Evolutionary conservation across 2,888 invertebrate genomes (phyloP).

Genomic region (Cataglyphis cursor): DNA sequence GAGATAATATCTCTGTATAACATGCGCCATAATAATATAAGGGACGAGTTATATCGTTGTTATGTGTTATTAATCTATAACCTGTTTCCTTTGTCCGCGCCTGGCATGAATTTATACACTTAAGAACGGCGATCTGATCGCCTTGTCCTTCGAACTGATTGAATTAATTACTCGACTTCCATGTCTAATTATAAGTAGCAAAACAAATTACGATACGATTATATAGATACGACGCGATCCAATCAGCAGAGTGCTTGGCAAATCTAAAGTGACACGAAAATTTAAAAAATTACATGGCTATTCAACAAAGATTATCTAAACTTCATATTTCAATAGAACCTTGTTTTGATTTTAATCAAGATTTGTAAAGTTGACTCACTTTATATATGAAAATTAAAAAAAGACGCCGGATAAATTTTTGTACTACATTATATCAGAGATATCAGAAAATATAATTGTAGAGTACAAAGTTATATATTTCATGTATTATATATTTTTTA

Average conservation of each 20-base stretch:
- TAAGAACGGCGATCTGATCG: conserved; percentile 20
- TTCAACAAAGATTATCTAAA: neutral
- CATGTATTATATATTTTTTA: neutral
- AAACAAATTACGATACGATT: conserved; percentile 1
- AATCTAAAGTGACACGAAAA: neutral
- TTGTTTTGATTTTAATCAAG: neutral
- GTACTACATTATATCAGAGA: neutral
- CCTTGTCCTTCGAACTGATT: conserved; percentile 27
- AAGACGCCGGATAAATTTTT: neutral
- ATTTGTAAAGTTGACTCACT: neutral
- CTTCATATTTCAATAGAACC: neutral
- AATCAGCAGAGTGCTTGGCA: neutral
- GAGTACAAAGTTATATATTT: neutral
- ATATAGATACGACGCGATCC: neutral
- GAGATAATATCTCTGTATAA: conserved; percentile 65
- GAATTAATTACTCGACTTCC: conserved; percentile 38
- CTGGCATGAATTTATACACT: neutral
- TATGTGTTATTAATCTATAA: conserved; percentile 28
- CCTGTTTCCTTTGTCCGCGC: conserved; percentile 1
- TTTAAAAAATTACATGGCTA: neutral
- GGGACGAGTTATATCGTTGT: neutral
- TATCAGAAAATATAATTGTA: neutral
- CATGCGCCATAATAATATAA: conserved; percentile 55
- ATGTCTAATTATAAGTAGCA: neutral
- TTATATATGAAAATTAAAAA: neutral